Conservation (phyloP, 2,113 vertebrate genomes). For the Sinocyclocheilus rhinocerous region DNA sequence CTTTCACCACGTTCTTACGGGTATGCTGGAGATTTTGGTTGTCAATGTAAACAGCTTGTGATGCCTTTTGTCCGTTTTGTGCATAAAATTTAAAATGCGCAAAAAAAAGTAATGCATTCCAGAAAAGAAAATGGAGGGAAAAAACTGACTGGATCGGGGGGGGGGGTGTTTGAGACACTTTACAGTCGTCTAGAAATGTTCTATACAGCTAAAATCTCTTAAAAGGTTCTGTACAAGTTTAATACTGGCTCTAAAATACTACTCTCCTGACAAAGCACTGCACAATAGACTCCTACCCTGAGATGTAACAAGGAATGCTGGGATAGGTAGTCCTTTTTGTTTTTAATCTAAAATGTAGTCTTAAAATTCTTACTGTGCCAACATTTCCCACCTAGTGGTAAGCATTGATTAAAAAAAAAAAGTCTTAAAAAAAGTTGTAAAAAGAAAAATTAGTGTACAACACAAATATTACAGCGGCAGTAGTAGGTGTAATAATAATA, state of each 20-base stretch:
- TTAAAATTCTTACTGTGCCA: constrained; percentile 70
- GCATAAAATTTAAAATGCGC: not conserved
- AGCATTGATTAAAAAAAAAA: constrained; percentile 45
- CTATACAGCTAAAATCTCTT: constrained; percentile 60
- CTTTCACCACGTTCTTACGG: not conserved
- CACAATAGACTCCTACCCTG: constrained; percentile 66
- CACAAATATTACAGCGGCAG: constrained; percentile 76
- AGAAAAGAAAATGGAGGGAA: constrained; percentile 36
- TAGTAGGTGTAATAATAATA: constrained; percentile 62
- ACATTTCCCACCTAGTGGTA: constrained; percentile 76
- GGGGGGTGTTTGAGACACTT: constrained; percentile 63
- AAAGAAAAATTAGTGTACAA: constrained; percentile 64
- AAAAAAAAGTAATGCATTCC: constrained; percentile 5
- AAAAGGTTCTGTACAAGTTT: constrained; percentile 61
- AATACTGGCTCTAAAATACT: constrained; percentile 75
- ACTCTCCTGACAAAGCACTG: constrained; percentile 62
- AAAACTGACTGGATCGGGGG: constrained; percentile 56
- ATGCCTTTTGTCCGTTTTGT: not conserved
- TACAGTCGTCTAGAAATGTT: constrained; percentile 57
- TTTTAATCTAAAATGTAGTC: constrained; percentile 42
- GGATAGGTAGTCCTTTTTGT: constrained; percentile 69
- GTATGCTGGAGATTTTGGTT: constrained; percentile 11
- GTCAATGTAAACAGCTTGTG: constrained; percentile 43
- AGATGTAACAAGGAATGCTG: constrained; percentile 73
- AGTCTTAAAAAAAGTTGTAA: constrained; percentile 10